These are phyloP conservation scores for Diarsia dahlii DNA, from an alignment of 2,888 invertebrate genomes.

Conservation along the genomic window DNA sequence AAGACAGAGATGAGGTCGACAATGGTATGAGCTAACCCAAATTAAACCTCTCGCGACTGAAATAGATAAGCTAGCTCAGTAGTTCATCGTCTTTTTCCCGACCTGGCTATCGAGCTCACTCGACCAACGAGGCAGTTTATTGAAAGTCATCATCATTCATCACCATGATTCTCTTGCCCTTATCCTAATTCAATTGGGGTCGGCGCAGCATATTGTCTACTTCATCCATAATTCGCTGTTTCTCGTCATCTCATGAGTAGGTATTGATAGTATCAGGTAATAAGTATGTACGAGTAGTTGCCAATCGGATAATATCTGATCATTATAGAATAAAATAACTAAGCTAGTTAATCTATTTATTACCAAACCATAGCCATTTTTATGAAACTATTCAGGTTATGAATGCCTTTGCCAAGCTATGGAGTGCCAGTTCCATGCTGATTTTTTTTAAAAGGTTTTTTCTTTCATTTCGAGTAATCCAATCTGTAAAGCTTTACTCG, in stretches of 20 bases:
- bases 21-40: too few relatives aligned
- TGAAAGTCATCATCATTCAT: too few relatives aligned
- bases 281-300: background rate
- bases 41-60: too few relatives aligned
- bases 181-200: too few relatives aligned
- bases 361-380: background rate
- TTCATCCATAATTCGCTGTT: too few relatives aligned
- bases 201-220: too few relatives aligned
- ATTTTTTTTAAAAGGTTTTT: constrained; percentile 45
- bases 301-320: background rate
- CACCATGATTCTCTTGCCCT: too few relatives aligned
- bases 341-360: background rate
- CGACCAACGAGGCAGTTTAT: background rate
- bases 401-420: background rate
- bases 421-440: background rate
- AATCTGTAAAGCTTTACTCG: constrained; percentile 57
- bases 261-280: too few relatives aligned
- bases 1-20: too few relatives aligned
- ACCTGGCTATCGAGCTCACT: background rate
- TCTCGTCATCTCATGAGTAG: too few relatives aligned
- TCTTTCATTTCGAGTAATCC: constrained; percentile 57
- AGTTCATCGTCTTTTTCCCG: background rate
- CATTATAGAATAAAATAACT: background rate
- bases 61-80: too few relatives aligned
- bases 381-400: background rate